Evolutionary conservation across 2,113 vertebrate species (phyloP), one percentile per base, ranked within the genome.

Genomic region (Chrysemys picta): DNA sequence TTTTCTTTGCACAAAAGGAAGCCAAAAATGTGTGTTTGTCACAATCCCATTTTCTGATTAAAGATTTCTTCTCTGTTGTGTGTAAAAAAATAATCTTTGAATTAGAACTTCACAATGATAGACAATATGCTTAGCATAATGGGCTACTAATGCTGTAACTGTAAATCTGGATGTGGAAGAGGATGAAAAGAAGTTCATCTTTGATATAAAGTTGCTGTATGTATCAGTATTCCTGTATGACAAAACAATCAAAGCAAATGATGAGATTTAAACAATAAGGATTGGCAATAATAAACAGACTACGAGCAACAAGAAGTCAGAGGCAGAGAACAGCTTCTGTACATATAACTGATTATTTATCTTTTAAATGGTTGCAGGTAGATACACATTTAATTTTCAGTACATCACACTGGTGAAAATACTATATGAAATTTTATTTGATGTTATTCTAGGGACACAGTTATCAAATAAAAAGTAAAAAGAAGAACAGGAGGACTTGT

Each of bases 1-100:
- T 91, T 95, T 95, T 96, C 5, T 10, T 82, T 90, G 14, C 83
- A 96, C 81, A 94, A 93, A 96, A 92, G 54, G n/a, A 94, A 3
- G 1, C 4, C 1, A 72, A 92, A 93, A 94, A 72, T 53, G 13
- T 75, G 35, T 85, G 9, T 88, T 93, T 93, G 21, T 82, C 57
- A 91, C 22, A 95, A 91, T 89, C 8, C 0, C 0, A 83, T 59
- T 50, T 16, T 80, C 6, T 84, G 14, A 87, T 89, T 47, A 89
- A 91, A 93, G 19, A 65, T 79, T 82, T 96, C 4, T 78, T 80
- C 85, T 88, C 1, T 50, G 13, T 89, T 82, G 3, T 84, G 8
- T 85, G 79, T 81, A 85, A 94, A 91, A 72, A 72, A 38, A 72
- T 78, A 75, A 65, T 72, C 62, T 90, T 83, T 84, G 65, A 95